Evolutionary conservation across 2,888 invertebrate species (phyloP), one percentile per base, ranked within the genome.

Genomic region (Melangyna quadrimaculata): DNA sequence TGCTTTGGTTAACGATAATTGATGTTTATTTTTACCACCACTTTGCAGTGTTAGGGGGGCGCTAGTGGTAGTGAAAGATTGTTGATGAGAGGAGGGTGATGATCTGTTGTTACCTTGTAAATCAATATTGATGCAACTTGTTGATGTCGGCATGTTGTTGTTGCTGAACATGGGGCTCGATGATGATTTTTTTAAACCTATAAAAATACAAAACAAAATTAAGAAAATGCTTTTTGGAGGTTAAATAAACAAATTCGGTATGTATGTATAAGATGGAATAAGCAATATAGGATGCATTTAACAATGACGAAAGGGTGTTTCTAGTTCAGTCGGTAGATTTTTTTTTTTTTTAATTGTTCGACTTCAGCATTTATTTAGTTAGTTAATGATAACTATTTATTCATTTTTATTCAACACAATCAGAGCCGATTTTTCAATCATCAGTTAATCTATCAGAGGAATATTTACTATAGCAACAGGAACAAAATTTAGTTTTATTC

Each of bases 1-100:
- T 87, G 88, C 89, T 77, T 89, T 88, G 88, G 88, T 89, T 87
- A 88, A 88, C 75, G 88, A 69, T 86, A 88, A 77, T 80, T 89
- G 40, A 63, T 89, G 88, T 89, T 78, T 61, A n/a, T 71, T n/a
- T n/a, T n/a, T 37, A 22, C 35, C 14, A 37, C 35, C 35, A 40
- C 55, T 55, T 79, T 87, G 78, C 19, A 70, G 32, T 61, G 70
- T 37, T 53, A 73, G 29, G 29, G 70, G 22, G 35, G 71, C 40
- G 40, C 29, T 72, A 22, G 57, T 57, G 61, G 61, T 75, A 78
- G 72, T 57, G 73, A 71, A 45, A 22, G 59, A 51, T 17, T 55
- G 77, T 35, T 48, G 83, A 29, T 73, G 53, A 69, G 84, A 80
- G 63, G 78, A 84, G 78, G 84, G 73, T 81, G 83, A 74, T 87